Evolutionary conservation across 1,140 invertebrate species (phyloP), one percentile per base, ranked within the genome.

Genomic region (Calliopsis andreniformis): DNA sequence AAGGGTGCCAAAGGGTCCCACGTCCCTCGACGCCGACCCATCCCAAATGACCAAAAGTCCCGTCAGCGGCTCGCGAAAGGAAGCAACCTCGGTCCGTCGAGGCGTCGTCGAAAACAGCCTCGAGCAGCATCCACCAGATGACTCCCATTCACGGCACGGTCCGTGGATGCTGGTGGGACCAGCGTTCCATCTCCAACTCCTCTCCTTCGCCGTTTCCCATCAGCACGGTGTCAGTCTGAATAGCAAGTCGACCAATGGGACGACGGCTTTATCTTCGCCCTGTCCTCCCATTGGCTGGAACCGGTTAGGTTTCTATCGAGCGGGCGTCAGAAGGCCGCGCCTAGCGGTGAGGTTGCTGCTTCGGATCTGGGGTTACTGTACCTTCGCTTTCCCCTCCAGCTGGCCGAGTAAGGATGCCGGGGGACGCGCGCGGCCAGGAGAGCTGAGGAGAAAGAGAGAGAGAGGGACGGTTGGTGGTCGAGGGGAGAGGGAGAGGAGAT

Each of bases 321-420:
- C 91, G 90, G 79, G 76, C 83, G 86, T 82, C 85, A 80, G 83
- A 87, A 89, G 86, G 90, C 90, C 89, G 91, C 90, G 89, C 90
- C 90, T 91, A 82, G 79, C 80, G 20, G 75, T 85, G 63, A 75
- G 71, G 42, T 67, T 56, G 71, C 73, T 55, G 61, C 61, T 73
- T 62, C 45, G 43, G 61, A 35, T 35, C 69, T 70, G 80, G 78
- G 80, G 77, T 84, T 82, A 84, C 35, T 55, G 71, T 67, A 84
- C 82, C 64, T 35, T 76, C 69, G 56, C 35, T 55, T 58, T 72
- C 72, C 78, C 64, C 71, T 77, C 72, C 62, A 39, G 47, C 56
- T 39, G 53, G 25, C 63, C 70, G 18, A 16, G 51, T 51, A 49
- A 69, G 42, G 64, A 66, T 39, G 25, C 47, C 3, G 3, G 25